These are phyloP conservation scores for Vidua chalybeata DNA, from an alignment of 2,113 vertebrate genomes.

Conservation along the genomic window DNA sequence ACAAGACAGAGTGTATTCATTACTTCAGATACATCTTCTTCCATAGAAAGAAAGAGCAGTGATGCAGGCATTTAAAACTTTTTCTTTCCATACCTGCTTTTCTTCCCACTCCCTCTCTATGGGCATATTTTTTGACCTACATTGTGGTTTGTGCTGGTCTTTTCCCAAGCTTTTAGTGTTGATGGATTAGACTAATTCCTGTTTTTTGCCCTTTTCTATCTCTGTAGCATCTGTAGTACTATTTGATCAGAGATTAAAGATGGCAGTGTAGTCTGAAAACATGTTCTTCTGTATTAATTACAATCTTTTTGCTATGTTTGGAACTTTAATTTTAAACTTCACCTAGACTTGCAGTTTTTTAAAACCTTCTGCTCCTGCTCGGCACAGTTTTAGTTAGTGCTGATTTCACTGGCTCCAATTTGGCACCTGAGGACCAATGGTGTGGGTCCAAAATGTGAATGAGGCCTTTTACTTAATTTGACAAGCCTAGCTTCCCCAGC, in stretches of 20 bases:
- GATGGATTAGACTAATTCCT: background rate
- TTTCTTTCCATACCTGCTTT: background rate
- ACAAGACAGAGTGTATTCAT: constrained; percentile 37
- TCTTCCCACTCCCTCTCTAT: background rate
- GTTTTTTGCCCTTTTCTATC: background rate
- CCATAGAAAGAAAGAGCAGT: background rate
- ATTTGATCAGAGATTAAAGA: background rate
- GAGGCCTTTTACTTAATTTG: background rate
- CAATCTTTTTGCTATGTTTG: background rate
- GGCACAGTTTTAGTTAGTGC: background rate
- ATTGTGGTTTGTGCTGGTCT: background rate
- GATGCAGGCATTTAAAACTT: background rate
- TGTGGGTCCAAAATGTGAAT: background rate
- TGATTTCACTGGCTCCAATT: background rate
- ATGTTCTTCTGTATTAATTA: background rate
- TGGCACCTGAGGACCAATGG: background rate
- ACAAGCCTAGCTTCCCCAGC: background rate
- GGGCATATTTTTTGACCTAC: background rate
- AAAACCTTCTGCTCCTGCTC: background rate
- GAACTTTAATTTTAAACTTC: background rate
- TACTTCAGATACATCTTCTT: background rate
- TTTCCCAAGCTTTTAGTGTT: background rate
- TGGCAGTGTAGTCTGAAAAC: background rate
- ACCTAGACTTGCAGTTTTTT: background rate
- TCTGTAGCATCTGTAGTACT: background rate